Base-by-base conservation (phyloP, 2,888 invertebrate genomes). In the Dioctria linearis region DNA sequence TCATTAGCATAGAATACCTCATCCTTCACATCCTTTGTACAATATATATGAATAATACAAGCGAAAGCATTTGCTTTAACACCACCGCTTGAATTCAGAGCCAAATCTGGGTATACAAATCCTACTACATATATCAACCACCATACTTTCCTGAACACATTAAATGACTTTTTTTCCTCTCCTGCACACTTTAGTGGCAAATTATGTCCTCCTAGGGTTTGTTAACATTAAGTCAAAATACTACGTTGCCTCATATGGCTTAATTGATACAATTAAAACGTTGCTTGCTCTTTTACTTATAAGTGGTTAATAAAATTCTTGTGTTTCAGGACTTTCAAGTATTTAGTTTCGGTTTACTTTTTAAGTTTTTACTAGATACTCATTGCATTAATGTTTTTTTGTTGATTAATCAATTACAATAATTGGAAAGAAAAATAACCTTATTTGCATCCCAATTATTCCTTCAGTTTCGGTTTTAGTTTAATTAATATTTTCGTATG, bases 1-100 rank as follows among this genome's bases (percentile, higher is more conserved):
- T 76, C 51, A 76, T 76, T 76, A 63, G 46, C 63, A 76, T 76
- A 76, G 40, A 61, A 43, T n/a, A 25, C 76, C 63, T 61, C 76
- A 63, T 37, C 5, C 76, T 49, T 37, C 63, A 37, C 63, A 37
- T 61, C 39, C 76, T 46, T 13, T 75, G 57, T 3, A 8, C 9
- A n/a, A 25, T 43, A n/a, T 43, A 42, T 8, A 37, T 57, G 57
- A 73, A 73, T 73, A 73, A 73, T 42, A 11, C 73, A 51, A 13
- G 40, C 25, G 59, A 5, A 73, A 42, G 43, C 42, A 5, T 73
- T 57, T 61, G 54, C 11, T 54, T 54, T 54, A 4, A 54, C 54
- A 54, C 54, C 11, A 54, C 54, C 9, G 11, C 25, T 25, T 25
- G 61, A 61, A 61, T 37, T 6, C 51, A 51, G 8, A 51, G 51